Conservation (phyloP, 1,140 invertebrate genomes). For the Pogonomyrmex californicus region DNA sequence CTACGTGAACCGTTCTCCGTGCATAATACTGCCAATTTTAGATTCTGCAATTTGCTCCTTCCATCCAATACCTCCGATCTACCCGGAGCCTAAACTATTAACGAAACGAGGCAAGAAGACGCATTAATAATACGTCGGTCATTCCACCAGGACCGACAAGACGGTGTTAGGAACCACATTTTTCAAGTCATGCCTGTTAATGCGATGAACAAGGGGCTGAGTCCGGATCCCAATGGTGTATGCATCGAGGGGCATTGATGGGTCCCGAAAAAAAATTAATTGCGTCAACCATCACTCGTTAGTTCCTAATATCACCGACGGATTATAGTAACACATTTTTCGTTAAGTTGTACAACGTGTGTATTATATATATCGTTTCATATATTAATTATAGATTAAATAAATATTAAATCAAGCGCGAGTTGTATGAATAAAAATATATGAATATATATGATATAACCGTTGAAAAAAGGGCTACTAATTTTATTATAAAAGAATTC, state of each 20-base stretch:
- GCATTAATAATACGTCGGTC: slow-evolving; percentile 82
- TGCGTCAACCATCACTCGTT: slow-evolving; percentile 47
- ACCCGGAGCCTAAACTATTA: slow-evolving; percentile 70
- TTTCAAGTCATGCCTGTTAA: slow-evolving; percentile 85
- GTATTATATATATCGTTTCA: no score
- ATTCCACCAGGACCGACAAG: slow-evolving; percentile 76
- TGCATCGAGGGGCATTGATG: slow-evolving; percentile 70
- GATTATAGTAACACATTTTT: neutral
- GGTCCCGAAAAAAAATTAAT: slow-evolving; percentile 70
- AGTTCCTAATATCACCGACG: slow-evolving; percentile 62
- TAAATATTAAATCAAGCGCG: no score
- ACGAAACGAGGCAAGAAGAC: slow-evolving; percentile 79
- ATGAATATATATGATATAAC: neutral
- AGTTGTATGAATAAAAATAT: no score
- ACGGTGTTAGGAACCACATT: slow-evolving; percentile 84
- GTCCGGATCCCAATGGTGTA: slow-evolving; percentile 73
- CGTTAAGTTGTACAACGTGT: neutral
- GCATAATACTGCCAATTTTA: slow-evolving; percentile 71
- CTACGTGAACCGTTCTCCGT: slow-evolving; percentile 18
- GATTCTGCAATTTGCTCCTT: slow-evolving; percentile 71
- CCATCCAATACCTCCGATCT: slow-evolving; percentile 25
- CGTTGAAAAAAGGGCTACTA: neutral
- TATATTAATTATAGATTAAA: no score
- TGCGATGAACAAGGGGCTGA: slow-evolving; percentile 81
- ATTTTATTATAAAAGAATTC: slow-evolving; percentile 28